Evolutionary conservation across 2,113 vertebrate species (phyloP).

Genomic region (Pao palembangensis): DNA sequence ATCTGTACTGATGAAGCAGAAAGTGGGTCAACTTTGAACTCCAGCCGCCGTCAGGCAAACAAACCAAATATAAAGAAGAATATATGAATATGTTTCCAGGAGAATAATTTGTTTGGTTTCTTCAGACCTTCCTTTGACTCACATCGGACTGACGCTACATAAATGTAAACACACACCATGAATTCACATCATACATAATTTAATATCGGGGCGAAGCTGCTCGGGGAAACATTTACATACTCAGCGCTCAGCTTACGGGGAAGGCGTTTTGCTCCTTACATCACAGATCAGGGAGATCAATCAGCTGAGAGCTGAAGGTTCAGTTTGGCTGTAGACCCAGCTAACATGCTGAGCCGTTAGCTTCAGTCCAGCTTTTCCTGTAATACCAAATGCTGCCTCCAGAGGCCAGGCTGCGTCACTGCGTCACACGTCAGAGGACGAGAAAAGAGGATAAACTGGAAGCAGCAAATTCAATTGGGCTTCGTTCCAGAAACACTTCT

Average conservation of each 20-base stretch:
- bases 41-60: slow-evolving; percentile 48
- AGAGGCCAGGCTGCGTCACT: too few species aligned
- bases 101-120: slow-evolving; percentile 39
- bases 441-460: too few species aligned
- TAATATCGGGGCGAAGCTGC: slow-evolving; percentile 15
- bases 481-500: too few species aligned
- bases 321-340: too few species aligned
- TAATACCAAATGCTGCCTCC: too few species aligned
- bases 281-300: too few species aligned
- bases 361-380: too few species aligned
- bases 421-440: too few species aligned
- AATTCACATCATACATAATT: slow-evolving; percentile 46
- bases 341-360: too few species aligned
- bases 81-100: slow-evolving; percentile 55
- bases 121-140: slow-evolving; percentile 43
- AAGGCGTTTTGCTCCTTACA: neutral
- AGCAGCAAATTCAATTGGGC: too few species aligned
- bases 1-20: slow-evolving; percentile 1
- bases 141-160: slow-evolving; percentile 38
- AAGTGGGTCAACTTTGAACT: slow-evolving; percentile 58
- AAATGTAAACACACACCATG: slow-evolving; percentile 37
- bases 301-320: too few species aligned
- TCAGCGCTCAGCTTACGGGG: neutral
- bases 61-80: slow-evolving; percentile 61
- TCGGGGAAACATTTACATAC: slow-evolving; percentile 50